Evolutionary conservation across 1,140 invertebrate species (phyloP), one percentile per base, ranked within the genome.

Genomic region (Diorhabda carinulata): DNA sequence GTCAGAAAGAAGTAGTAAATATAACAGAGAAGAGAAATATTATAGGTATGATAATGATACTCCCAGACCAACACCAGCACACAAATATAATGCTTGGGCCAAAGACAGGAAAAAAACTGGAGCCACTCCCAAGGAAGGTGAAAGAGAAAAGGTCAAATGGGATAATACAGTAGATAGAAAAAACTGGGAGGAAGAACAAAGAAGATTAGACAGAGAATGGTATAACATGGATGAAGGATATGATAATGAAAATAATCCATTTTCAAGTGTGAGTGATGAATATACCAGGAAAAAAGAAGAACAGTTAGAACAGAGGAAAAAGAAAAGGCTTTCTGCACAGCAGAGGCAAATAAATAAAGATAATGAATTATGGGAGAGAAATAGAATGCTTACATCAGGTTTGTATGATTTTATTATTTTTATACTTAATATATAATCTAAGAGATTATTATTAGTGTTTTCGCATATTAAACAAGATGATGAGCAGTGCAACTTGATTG

Each of bases 361-460:
- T 82, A 99, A 98, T 81, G 97, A 99, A 80, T 84, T 98, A 52
- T 99, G 98, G 98, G 98, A 99, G 82, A 89, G 96, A 7, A 99
- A 99, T 84, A 87, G 98, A 71, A 97, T 99, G 94, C 85, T 99
- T 6, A 96, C 96, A 3, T 97, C 95, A 68, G 96, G 96, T 72
- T 4, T 10, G 63, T 42, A 43, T 61, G 6, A 52, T 6, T 3
- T 52, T 52, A 3, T 52, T 52, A 8, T 3, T 52, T 52, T 3
- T 52, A 52, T 52, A 52, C 47, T 25, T 25, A 25, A 25, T 25
- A 25, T 25, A 25, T 25, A 25, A 25, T 25, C 25, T 25, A 25
- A 25, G 25, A 25, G 25, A 25, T 25, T 25, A 25, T 25, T 25
- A 25, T 25, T 25, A 25, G 25, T 25, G 25, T 25, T 25, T 25